These are phyloP conservation scores for Tanytarsus gracilentus DNA, from an alignment of 2,888 invertebrate genomes.

Conservation along the genomic window DNA sequence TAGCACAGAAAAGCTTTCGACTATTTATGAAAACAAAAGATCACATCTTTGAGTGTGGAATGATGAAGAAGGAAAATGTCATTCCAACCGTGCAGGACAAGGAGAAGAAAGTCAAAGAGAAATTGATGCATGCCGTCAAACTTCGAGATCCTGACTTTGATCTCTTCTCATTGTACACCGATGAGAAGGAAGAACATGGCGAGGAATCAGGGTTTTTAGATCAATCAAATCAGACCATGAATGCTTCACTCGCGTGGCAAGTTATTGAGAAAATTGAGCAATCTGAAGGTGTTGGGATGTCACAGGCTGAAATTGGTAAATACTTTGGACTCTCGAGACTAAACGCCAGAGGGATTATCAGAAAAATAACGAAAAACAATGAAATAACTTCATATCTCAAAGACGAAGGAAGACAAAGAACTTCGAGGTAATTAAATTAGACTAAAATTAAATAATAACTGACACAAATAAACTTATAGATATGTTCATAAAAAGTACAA, in stretches of 20 bases:
- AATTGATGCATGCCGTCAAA: constrained; percentile 46
- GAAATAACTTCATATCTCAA: constrained; percentile 46
- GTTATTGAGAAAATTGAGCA: constrained; percentile 45
- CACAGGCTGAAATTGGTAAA: constrained; percentile 42
- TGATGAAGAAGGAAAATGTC: constrained; percentile 47
- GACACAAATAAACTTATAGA: constrained; percentile 36
- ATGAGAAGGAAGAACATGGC: constrained; percentile 44
- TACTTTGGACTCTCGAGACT: constrained; percentile 43
- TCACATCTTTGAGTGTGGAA: constrained; percentile 33
- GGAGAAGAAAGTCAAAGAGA: constrained; percentile 48
- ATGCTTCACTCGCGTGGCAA: constrained; percentile 44
- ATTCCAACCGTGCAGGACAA: constrained; percentile 47
- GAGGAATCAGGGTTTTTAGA: constrained; percentile 37
- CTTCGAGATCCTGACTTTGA: constrained; percentile 50
- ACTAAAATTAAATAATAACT: constrained; percentile 31
- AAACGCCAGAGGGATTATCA: constrained; percentile 44
- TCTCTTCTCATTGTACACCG: constrained; percentile 45
- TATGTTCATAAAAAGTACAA: constrained; percentile 33
- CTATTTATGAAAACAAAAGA: neutral
- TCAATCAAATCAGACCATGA: neutral
- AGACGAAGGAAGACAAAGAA: constrained; percentile 49
- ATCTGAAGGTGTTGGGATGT: constrained; percentile 47
- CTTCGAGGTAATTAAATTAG: constrained; percentile 37
- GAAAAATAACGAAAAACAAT: constrained; percentile 42
- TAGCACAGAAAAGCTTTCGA: constrained; percentile 29